Evolutionary conservation across 2,888 invertebrate species (phyloP).

Genomic region (Aleiodes testaceus): DNA sequence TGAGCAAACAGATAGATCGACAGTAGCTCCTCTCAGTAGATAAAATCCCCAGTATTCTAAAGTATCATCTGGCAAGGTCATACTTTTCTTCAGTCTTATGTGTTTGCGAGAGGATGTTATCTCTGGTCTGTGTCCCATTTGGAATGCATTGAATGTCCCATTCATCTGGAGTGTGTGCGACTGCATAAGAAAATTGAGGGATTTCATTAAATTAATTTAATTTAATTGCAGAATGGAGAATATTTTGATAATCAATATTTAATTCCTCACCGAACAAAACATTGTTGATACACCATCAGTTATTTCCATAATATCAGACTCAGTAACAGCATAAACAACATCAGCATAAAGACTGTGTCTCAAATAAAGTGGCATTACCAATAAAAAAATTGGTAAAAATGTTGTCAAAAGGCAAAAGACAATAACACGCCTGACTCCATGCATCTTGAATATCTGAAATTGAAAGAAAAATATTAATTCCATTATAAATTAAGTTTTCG

Average conservation of each 20-base stretch:
- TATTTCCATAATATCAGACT: constrained; percentile 89
- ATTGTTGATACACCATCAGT: constrained; percentile 87
- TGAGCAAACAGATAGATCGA: constrained; percentile 86
- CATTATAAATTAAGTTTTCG: background rate
- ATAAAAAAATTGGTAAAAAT: constrained; percentile 82
- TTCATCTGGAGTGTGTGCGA: constrained; percentile 86
- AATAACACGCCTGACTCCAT: constrained; percentile 85
- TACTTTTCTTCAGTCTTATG: constrained; percentile 85
- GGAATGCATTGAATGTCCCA: constrained; percentile 82
- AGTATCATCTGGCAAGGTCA: constrained; percentile 88
- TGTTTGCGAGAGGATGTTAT: constrained; percentile 82
- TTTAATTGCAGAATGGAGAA: no score
- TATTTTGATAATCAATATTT: no score
- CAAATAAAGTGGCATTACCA: constrained; percentile 85
- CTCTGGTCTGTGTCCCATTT: constrained; percentile 82
- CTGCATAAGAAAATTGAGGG: constrained; percentile 66
- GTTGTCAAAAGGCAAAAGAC: constrained; percentile 85
- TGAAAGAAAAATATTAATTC: constrained; percentile 15
- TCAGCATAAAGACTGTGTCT: constrained; percentile 85
- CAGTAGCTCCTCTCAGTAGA: constrained; percentile 84
- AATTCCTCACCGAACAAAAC: constrained; percentile 78
- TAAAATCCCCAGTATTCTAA: constrained; percentile 93
- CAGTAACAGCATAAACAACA: constrained; percentile 85
- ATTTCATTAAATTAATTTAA: no score
- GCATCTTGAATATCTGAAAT: constrained; percentile 80